Conservation (phyloP, 2,113 vertebrate species). For the Cinclus mexicanus region DNA sequence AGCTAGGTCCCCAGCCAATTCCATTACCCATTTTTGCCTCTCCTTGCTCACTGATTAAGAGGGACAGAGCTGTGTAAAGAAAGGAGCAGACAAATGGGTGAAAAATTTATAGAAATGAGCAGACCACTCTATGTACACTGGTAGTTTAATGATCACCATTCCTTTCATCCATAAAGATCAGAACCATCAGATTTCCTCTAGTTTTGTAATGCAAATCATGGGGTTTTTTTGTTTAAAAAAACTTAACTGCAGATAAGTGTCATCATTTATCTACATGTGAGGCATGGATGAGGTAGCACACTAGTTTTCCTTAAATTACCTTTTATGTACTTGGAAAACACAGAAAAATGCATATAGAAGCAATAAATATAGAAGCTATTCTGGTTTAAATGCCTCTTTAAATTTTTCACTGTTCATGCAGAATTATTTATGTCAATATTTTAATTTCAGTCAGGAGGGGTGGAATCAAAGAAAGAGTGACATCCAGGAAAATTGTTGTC, state of each 20-base stretch:
- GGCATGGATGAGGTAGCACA: neutral
- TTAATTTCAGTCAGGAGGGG: conserved; percentile 70
- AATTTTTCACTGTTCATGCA: conserved; percentile 69
- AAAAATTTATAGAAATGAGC: neutral
- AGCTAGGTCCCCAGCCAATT: neutral
- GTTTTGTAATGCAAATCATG: neutral
- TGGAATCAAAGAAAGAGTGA: conserved; percentile 73
- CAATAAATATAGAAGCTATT: conserved; percentile 33
- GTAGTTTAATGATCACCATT: neutral
- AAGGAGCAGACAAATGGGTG: neutral
- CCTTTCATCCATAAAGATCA: neutral
- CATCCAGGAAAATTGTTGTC: conserved; percentile 71
- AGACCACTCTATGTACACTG: neutral
- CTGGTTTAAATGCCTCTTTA: conserved; percentile 36
- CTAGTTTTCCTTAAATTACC: neutral
- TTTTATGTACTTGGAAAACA: neutral
- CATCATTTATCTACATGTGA: neutral
- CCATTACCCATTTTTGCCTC: neutral
- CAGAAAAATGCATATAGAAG: neutral
- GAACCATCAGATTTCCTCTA: neutral
- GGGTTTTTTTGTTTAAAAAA: neutral
- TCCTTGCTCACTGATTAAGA: neutral
- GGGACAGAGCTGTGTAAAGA: neutral
- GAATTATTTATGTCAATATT: conserved; percentile 79
- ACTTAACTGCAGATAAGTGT: neutral